A percentile compares a stretch with the other conserved stretches of the same genome.
Conservation (phyloP, 2,113 vertebrate species). For the Hippolais icterina region DNA sequence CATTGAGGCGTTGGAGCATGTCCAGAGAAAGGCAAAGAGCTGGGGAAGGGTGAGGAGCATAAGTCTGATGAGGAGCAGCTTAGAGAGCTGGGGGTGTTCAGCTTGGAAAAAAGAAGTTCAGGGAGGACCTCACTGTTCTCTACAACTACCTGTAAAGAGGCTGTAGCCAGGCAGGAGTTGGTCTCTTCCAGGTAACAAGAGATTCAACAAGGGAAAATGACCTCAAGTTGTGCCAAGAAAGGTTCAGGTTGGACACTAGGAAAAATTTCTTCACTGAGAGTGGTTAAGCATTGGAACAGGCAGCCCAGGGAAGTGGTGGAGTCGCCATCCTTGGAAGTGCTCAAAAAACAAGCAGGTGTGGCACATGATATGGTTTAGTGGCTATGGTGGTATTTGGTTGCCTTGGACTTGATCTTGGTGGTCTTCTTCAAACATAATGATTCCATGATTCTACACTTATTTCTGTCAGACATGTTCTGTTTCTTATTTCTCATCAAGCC, state of each 20-base stretch:
- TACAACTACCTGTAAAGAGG: not conserved
- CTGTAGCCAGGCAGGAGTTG: not conserved
- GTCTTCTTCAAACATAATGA: not conserved
- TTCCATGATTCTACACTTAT: not conserved
- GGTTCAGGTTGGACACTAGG: not conserved
- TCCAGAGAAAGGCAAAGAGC: not conserved
- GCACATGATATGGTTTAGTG: not conserved
- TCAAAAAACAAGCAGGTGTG: not conserved
- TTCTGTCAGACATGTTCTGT: not conserved
- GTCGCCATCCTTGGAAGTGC: not conserved
- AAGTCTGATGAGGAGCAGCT: not conserved
- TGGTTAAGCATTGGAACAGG: not conserved
- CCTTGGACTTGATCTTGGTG: not conserved
- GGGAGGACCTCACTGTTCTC: not conserved
- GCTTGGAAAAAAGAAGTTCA: not conserved
- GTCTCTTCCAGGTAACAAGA: not conserved
- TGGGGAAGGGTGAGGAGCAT: not conserved
- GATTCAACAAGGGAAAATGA: fast-evolving
- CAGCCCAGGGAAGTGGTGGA: not conserved
- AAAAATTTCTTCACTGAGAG: not conserved
- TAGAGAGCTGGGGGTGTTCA: not conserved
- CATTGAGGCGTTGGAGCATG: fast-evolving
- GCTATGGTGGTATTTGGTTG: not conserved
- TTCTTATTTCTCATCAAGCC: not conserved
- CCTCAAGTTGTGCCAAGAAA: not conserved